Conservation (phyloP, 2,797 vertebrate species). For the Tragopan temminckii region DNA sequence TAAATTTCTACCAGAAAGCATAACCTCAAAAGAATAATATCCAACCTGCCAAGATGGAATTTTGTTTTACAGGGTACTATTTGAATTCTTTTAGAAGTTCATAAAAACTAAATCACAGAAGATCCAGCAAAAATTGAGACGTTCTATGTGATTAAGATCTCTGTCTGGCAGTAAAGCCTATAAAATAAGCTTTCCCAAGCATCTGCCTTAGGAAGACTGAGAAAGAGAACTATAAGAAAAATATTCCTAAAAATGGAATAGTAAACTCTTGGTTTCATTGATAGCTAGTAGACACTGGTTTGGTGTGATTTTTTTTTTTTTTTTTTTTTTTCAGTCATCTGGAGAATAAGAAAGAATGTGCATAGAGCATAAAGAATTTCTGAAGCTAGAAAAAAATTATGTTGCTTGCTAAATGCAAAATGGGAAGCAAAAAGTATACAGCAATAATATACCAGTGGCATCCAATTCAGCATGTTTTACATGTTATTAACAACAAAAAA, state of each 20-base stretch:
- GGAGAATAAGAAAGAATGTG: background rate
- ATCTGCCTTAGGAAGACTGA: background rate
- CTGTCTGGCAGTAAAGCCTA: background rate
- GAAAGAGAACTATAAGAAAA: background rate
- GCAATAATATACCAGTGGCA: background rate
- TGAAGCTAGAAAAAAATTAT: background rate
- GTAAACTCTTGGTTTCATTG: background rate
- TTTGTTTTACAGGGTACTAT: slow-evolving; percentile 27
- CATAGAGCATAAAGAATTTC: background rate
- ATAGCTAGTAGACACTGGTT: background rate
- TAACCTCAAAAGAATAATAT: background rate
- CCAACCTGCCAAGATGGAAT: slow-evolving; percentile 13
- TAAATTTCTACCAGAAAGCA: background rate
- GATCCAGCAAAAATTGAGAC: background rate
- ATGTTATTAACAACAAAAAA: background rate
- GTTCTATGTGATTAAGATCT: slow-evolving; percentile 12
- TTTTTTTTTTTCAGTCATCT: background rate
- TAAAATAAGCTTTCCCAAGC: background rate
- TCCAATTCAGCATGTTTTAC: background rate
- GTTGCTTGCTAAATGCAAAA: background rate
- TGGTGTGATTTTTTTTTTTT: background rate
- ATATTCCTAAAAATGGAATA: background rate
- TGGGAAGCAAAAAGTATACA: background rate
- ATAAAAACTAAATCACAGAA: slow-evolving; percentile 45
- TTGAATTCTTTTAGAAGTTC: slow-evolving; percentile 13